phyloP scores from a whole-genome alignment of 2,113 vertebrate genomes.

The Zootoca vivipara region DNA sequence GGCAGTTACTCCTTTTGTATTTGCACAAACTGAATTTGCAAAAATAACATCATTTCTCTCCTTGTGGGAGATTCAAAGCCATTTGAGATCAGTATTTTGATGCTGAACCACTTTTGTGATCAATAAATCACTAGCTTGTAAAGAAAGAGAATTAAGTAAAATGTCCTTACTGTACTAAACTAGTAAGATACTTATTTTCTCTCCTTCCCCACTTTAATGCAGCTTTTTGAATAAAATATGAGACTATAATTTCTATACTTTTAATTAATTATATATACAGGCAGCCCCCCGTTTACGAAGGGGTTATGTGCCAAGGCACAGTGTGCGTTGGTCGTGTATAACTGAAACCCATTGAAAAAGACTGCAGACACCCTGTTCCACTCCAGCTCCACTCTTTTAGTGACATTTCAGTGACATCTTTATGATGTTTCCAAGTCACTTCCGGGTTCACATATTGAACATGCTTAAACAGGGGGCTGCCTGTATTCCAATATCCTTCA shows the following conservation, averaged over 20 bases:
- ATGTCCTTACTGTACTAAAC: conserved; percentile 33
- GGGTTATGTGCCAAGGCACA: no score
- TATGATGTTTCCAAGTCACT: no score
- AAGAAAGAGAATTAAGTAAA: conserved; percentile 33
- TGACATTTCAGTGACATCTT: no score
- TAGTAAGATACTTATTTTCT: conserved; percentile 29
- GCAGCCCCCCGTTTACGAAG: no score
- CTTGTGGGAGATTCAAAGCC: conserved; percentile 26
- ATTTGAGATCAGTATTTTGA: conserved; percentile 32
- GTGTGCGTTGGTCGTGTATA: no score
- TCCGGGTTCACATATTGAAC: no score
- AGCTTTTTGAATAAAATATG: conserved; percentile 41
- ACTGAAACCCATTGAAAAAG: no score
- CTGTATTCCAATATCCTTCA: neutral
- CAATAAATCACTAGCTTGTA: conserved; percentile 35
- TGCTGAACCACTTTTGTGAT: conserved; percentile 20
- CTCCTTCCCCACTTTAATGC: conserved; percentile 22
- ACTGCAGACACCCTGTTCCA: no score
- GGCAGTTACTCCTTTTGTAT: conserved; percentile 39
- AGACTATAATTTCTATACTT: conserved; percentile 46
- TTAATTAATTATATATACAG: conserved; percentile 26
- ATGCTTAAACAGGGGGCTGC: no score
- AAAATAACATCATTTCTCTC: conserved; percentile 41
- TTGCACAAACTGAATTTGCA: conserved; percentile 20
- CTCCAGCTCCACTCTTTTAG: no score